phyloP scores from a whole-genome alignment of 2,797 vertebrate species.

The Eptatretus atami region DNA sequence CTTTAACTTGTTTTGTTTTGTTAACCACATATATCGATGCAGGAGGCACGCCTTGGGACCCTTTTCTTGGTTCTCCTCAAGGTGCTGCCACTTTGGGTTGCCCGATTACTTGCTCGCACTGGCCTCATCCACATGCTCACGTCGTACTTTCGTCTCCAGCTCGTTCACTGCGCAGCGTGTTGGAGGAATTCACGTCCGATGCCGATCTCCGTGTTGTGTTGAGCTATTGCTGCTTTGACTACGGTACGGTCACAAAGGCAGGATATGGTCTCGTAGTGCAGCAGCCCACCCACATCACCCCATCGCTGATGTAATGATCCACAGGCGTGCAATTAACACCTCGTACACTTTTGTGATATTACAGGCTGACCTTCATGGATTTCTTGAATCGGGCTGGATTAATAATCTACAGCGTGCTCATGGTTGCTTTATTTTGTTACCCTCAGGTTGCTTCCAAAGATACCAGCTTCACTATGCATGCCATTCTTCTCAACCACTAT shows the following conservation, averaged over 20 bases:
- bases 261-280: conserved; percentile 7
- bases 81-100: conserved; percentile 27
- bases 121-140: conserved; percentile 20
- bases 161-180: conserved; percentile 18
- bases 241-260: conserved; percentile 19
- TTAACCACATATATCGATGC: background rate
- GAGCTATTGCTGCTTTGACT: conserved; percentile 46
- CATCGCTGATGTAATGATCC: conserved; percentile 8
- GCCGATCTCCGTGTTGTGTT: conserved; percentile 31
- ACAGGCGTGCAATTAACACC: conserved; percentile 4
- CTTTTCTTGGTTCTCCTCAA: conserved; percentile 28
- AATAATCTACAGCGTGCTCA: no score
- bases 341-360: background rate
- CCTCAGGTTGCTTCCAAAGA: conserved; percentile 30
- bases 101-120: conserved; percentile 19
- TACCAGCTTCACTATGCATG: conserved; percentile 31
- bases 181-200: conserved; percentile 21
- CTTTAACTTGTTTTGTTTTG: no score
- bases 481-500: conserved; percentile 40
- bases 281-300: conserved; percentile 7
- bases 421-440: background rate
- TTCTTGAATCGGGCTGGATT: no score
- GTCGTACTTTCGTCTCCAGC: conserved; percentile 20
- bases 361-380: no score
- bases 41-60: conserved; percentile 25